Percentiles rank a stretch among this genome's conserved stretches.
phyloP scores from a whole-genome alignment of 2,113 vertebrate species.

The Nothoprocta pentlandii region DNA sequence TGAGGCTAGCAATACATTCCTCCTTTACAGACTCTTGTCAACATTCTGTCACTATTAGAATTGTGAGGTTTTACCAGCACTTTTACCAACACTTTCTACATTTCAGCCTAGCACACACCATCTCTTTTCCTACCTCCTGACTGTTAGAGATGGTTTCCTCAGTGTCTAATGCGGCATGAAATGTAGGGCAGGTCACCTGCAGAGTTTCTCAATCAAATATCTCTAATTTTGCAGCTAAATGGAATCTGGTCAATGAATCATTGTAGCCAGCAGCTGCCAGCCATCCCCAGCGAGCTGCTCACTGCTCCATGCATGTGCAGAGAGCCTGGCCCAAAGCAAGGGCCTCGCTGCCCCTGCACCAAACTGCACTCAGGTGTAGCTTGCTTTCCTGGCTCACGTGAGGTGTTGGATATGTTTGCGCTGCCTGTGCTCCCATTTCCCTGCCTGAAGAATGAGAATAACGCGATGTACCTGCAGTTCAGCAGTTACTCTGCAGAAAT shows the following conservation, averaged over 20 bases:
- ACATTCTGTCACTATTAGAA: background rate
- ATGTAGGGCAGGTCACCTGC: background rate
- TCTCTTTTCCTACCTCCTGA: background rate
- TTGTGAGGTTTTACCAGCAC: background rate
- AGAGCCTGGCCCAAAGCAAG: background rate
- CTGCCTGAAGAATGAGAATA: background rate
- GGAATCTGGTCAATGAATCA: background rate
- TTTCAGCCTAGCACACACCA: background rate
- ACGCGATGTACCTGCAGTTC: background rate
- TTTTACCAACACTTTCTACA: background rate
- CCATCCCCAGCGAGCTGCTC: background rate
- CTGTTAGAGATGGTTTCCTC: background rate
- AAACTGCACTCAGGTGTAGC: background rate
- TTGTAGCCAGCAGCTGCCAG: background rate
- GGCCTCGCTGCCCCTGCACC: background rate
- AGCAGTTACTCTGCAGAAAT: background rate
- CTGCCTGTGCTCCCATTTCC: background rate
- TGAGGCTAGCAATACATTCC: background rate
- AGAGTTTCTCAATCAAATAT: background rate
- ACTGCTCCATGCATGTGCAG: fast-evolving
- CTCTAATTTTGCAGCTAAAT: background rate
- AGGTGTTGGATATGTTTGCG: background rate
- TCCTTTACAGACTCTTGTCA: background rate
- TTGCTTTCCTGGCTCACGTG: fast-evolving
- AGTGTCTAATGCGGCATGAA: background rate